Evolutionary conservation across 2,113 vertebrate genomes (phyloP).

Genomic region (Cololabis saira): DNA sequence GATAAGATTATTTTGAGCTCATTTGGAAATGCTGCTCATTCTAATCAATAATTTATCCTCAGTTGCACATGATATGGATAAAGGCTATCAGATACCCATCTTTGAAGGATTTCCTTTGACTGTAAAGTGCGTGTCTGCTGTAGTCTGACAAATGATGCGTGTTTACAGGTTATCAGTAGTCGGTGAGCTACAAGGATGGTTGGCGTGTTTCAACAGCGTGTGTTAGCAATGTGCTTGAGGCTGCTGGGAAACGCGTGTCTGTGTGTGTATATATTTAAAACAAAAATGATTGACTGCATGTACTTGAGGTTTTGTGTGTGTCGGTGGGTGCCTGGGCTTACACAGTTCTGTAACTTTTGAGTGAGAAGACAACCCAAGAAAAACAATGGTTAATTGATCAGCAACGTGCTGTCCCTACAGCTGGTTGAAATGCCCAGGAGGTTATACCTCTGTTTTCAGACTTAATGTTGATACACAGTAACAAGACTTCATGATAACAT

Average conservation of each 20-base stretch:
- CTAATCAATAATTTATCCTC: background rate
- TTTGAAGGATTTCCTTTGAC: conserved; percentile 30
- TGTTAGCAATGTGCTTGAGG: conserved; percentile 80
- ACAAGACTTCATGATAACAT: too few species aligned
- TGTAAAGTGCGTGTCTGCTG: conserved; percentile 9
- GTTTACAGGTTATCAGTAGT: conserved; percentile 55
- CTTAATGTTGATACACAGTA: too few species aligned
- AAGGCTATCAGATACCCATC: conserved; percentile 3
- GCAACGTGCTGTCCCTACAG: too few species aligned
- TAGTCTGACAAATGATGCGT: conserved; percentile 37
- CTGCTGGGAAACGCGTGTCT: conserved; percentile 56
- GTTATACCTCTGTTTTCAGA: too few species aligned
- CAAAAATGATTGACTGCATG: conserved; percentile 41
- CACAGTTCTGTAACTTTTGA: background rate
- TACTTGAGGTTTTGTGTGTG: background rate
- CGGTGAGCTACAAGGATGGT: conserved; percentile 48
- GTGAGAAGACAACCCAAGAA: too few species aligned
- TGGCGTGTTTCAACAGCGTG: conserved; percentile 74
- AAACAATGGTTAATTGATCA: too few species aligned
- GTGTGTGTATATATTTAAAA: conserved; percentile 37
- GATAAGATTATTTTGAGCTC: background rate
- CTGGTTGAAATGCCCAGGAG: too few species aligned
- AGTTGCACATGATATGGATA: background rate
- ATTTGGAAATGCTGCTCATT: background rate
- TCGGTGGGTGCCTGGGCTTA: background rate